phyloP scores from a whole-genome alignment of 1,140 invertebrate genomes.

The Vanessa atalanta region DNA sequence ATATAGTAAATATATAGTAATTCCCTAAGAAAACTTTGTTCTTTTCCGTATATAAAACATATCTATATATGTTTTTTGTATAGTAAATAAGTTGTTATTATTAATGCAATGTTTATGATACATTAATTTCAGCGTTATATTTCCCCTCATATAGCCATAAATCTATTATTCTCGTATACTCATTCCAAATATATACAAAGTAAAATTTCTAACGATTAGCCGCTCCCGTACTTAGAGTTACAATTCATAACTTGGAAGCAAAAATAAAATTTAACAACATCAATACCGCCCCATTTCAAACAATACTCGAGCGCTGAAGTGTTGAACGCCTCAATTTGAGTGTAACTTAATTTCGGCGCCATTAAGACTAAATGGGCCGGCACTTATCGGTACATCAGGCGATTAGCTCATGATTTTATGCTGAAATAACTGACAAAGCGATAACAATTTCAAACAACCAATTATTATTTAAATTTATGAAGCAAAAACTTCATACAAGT shows the following conservation, averaged over 20 bases:
- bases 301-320: constrained; percentile 20
- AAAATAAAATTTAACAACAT: constrained; percentile 2
- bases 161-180: too few relatives aligned
- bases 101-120: too few relatives aligned
- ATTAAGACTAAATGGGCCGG: constrained; percentile 31
- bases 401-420: constrained; percentile 32
- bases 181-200: too few relatives aligned
- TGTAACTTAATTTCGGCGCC: constrained; percentile 35
- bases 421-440: constrained; percentile 12
- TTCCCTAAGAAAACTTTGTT: too few relatives aligned
- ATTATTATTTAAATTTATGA: background rate
- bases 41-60: too few relatives aligned
- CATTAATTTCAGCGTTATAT: too few relatives aligned
- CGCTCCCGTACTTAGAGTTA: background rate
- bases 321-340: constrained; percentile 24
- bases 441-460: background rate
- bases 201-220: too few relatives aligned
- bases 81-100: too few relatives aligned
- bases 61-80: too few relatives aligned
- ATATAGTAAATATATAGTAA: too few relatives aligned
- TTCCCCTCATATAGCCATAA: too few relatives aligned
- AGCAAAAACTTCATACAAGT: background rate
- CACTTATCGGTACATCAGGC: constrained; percentile 32
- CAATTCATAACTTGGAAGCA: background rate
- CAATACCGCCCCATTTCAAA: constrained; percentile 10